Percentiles rank a stretch among this genome's conserved stretches.
These are phyloP conservation scores for Rhineura floridana DNA, from an alignment of 2,113 vertebrate species.

Conservation along the genomic window DNA sequence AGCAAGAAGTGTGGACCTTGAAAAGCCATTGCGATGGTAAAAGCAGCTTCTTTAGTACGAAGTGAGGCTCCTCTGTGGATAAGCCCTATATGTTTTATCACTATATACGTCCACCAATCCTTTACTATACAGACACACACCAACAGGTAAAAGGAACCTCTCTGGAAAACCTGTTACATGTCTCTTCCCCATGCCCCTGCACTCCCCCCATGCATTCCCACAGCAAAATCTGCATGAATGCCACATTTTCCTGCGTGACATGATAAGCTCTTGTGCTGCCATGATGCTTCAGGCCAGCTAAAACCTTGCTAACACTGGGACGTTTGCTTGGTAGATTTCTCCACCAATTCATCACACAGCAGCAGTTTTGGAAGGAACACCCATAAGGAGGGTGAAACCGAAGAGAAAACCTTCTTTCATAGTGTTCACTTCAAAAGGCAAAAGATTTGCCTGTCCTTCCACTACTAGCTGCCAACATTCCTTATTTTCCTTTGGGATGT, in stretches of 20 bases:
- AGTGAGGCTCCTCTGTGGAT: no score
- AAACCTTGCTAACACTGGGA: neutral
- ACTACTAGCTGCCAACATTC: neutral
- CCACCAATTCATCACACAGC: no score
- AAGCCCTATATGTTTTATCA: conserved; percentile 38
- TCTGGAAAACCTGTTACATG: neutral
- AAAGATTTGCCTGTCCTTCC: neutral
- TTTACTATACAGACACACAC: neutral
- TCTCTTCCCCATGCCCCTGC: no score
- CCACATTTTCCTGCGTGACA: neutral
- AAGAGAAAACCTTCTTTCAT: neutral
- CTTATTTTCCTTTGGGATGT: neutral
- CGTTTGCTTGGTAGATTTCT: neutral
- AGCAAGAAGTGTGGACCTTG: no score
- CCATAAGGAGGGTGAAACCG: no score
- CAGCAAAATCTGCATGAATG: neutral
- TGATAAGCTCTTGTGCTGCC: neutral
- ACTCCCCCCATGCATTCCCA: neutral
- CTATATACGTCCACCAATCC: conserved; percentile 41
- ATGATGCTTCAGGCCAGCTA: neutral
- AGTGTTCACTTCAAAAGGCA: neutral
- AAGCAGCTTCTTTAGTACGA: no score
- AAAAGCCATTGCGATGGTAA: no score
- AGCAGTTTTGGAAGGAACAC: neutral
- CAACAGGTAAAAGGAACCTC: neutral